phyloP scores from a whole-genome alignment of 2,797 vertebrate species.

The Petrocephalus sullivani region DNA sequence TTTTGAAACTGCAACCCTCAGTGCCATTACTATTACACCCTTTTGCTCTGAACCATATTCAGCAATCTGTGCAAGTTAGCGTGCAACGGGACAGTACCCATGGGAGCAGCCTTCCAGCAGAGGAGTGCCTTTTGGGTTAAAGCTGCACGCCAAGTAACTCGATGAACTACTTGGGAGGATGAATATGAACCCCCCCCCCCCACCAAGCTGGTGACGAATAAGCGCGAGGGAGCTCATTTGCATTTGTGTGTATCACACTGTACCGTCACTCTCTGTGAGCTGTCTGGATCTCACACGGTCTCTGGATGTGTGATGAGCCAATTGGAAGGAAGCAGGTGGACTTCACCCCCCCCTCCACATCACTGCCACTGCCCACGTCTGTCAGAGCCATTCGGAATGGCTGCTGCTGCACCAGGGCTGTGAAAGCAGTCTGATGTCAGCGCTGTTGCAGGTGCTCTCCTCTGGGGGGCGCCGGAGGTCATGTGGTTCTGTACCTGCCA shows the following conservation, averaged over 20 bases:
- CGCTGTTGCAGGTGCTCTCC: neutral
- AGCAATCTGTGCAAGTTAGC: neutral
- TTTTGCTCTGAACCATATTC: neutral
- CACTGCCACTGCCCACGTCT: neutral
- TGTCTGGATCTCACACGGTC: neutral
- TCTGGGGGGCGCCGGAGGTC: neutral
- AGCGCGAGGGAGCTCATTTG: neutral
- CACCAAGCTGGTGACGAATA: neutral
- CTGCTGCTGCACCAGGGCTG: neutral
- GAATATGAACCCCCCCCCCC: neutral
- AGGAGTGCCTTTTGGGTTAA: neutral
- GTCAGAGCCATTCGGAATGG: neutral
- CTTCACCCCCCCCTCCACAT: neutral
- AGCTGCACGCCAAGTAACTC: neutral
- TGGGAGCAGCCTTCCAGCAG: neutral
- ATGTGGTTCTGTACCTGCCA: neutral
- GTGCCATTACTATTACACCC: neutral
- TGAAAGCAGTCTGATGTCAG: neutral
- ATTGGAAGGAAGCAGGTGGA: constrained; percentile 1
- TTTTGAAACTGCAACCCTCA: neutral
- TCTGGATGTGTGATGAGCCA: neutral
- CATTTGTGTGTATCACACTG: neutral
- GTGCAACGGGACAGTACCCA: neutral
- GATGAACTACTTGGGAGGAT: neutral
- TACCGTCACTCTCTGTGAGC: neutral